Evolutionary conservation across 2,113 vertebrate species (phyloP), one percentile per base, ranked within the genome.

Genomic region (Trichomycterus rosablanca): DNA sequence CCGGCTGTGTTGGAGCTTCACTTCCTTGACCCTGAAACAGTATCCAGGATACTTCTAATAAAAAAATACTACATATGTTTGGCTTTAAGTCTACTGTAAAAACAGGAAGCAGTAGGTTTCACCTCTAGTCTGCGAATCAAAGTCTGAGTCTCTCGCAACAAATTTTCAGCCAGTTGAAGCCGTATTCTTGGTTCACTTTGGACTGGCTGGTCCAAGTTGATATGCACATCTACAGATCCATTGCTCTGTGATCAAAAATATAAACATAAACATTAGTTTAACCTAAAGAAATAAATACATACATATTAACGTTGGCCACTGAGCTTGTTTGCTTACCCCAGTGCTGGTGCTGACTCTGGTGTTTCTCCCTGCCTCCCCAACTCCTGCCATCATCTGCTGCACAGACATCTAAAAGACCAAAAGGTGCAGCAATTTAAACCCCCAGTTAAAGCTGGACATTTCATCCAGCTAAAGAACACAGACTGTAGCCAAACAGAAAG

Each of bases 141-240:
- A 32, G 88, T 80, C 57, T 87, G 88, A 32, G 91, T 82, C 20
- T 95, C 92, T 55, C 92, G 84, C 52, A 94, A 84, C 80, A 95
- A 85, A 63, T 91, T 92, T 76, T 94, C 91, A 3, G 91, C 92
- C 79, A 94, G 74, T 34, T 93, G 85, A 37, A 95, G 86, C 58
- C 93, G 83, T 23, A 94, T 84, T n/a, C 93, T 81, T 0, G 93
- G 90, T 68, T 94, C 93, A 10, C 93, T 94, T 85, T 94, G 81
- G 23, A 87, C 73, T 1, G 83, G 80, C 42, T 87, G 87, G 73
- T 93, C 91, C 91, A 95, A 85, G 72, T 94, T 92, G 49, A 94
- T 91, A 82, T 92, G 92, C 67, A 94, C 88, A 55, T 93, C 91
- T 74, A 94, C 87, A 16, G 90, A 89, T 35, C 91, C 90, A 23